Evolutionary conservation across 2,797 vertebrate species (phyloP), one percentile per base, ranked within the genome.

Genomic region (Oreortyx pictus): DNA sequence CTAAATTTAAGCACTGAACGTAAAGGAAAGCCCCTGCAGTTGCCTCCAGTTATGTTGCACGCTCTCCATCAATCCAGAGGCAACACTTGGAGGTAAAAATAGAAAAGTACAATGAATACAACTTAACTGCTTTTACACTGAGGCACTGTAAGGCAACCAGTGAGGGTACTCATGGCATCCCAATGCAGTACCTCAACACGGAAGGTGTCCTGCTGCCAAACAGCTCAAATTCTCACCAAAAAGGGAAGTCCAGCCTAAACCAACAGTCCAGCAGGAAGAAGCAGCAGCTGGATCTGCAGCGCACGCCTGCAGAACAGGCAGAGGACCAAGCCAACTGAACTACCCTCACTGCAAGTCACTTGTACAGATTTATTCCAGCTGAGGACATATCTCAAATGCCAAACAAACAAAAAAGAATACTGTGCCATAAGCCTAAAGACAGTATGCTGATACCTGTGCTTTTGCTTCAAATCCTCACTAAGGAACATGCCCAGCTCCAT

Each of bases 261-360:
- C 12, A 7, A 7, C 35, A 44, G 52, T 10, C 54, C 44, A 61
- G 12, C 37, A 61, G 59, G 22, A 88, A 50, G 31, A 22, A 59
- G 39, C 3, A 67, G 60, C 2, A 61, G 19, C 9, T 79, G 67
- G 33, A 57, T 37, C 73, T 67, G 44, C 41, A 86, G 54, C 49
- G 31, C 10, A 24, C n/a, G 49, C 15, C 1, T 1, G 5, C 25
- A 9, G 22, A 62, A 52, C 6, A 64, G 15, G 12, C 1, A 50
- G n/a, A 64, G 37, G 6, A 76, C 29, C 59, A 65, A 37, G 27
- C 8, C n/a, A 50, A 44, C 35, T 8, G 17, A 78, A 44, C 8
- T 9, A 37, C 6, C 13, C 11, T 29, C 15, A 39, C 0, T 35
- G 17, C 8, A 81, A 76, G 73, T 71, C 49, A 60, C 0, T 50